Evolutionary conservation across 2,113 vertebrate species (phyloP).

Genomic region (Brachyhypopomus occidentalis): DNA sequence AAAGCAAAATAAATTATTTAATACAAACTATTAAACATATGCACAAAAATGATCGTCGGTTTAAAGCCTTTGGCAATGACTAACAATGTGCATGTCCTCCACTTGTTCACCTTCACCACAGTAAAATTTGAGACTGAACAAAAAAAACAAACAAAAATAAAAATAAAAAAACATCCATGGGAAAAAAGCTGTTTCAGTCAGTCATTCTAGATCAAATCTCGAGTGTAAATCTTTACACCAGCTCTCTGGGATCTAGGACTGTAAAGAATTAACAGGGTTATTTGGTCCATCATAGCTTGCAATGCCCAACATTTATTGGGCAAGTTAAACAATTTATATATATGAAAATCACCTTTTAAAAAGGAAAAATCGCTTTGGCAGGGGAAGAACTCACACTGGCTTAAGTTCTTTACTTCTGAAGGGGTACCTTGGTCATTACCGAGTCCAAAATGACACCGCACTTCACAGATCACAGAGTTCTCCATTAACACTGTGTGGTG

Average conservation of each 20-base stretch:
- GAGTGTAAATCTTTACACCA: too few species aligned
- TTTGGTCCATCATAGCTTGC: not conserved
- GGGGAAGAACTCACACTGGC: conserved; percentile 11
- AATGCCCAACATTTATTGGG: not conserved
- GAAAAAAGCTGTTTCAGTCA: not conserved
- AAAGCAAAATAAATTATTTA: not conserved
- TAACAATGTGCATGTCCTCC: not conserved
- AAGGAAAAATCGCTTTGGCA: not conserved
- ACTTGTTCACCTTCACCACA: not conserved
- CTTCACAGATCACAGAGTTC: not conserved
- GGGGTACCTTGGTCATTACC: not conserved
- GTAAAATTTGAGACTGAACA: not conserved
- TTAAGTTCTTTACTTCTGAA: not conserved
- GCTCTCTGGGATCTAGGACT: not conserved
- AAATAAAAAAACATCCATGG: not conserved
- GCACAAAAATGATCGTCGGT: not conserved
- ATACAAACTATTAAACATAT: too few species aligned
- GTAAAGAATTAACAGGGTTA: not conserved
- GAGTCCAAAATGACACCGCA: not conserved
- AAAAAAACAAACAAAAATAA: not conserved
- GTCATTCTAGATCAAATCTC: too few species aligned
- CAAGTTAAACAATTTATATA: too few species aligned
- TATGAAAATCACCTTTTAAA: too few species aligned
- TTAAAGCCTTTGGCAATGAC: conserved; percentile 45
- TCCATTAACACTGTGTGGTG: not conserved